Percentiles rank a stretch among this genome's conserved stretches.
Conservation (phyloP, 2,797 vertebrate genomes). For the Pipistrellus pygmaeus region DNA sequence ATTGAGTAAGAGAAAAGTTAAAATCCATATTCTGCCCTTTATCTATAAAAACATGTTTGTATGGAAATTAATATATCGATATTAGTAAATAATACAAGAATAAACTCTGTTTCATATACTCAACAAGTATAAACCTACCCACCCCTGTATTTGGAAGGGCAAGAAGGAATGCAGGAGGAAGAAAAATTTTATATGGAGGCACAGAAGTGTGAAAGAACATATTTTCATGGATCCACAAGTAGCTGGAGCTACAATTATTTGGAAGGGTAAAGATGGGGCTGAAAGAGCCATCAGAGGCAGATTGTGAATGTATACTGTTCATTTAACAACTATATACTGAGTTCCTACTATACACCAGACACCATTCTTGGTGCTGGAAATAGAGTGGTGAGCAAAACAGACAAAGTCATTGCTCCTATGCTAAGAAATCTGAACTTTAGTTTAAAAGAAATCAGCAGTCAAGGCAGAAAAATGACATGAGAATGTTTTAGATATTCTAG, state of each 20-base stretch:
- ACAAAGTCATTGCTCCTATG: neutral
- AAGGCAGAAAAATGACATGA: neutral
- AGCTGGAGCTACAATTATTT: neutral
- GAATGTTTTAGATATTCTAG: neutral
- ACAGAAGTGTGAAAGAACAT: neutral
- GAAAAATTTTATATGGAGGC: neutral
- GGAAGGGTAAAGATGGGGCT: neutral
- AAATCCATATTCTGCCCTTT: slow-evolving; percentile 38
- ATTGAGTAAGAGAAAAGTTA: slow-evolving; percentile 68
- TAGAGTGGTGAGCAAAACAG: neutral
- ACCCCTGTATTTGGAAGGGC: neutral
- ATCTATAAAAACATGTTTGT: neutral
- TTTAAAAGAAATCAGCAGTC: neutral
- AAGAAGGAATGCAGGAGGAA: neutral
- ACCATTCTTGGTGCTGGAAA: neutral
- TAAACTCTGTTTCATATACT: neutral
- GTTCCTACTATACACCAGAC: neutral
- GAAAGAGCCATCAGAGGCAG: neutral
- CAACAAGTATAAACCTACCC: neutral
- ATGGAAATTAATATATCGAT: neutral
- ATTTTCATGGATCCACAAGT: neutral
- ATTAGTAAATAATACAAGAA: neutral
- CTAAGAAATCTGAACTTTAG: neutral
- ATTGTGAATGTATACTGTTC: neutral
- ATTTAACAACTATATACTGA: neutral